phyloP scores from a whole-genome alignment of 2,797 vertebrate species.

The Pelodytes ibericus region DNA sequence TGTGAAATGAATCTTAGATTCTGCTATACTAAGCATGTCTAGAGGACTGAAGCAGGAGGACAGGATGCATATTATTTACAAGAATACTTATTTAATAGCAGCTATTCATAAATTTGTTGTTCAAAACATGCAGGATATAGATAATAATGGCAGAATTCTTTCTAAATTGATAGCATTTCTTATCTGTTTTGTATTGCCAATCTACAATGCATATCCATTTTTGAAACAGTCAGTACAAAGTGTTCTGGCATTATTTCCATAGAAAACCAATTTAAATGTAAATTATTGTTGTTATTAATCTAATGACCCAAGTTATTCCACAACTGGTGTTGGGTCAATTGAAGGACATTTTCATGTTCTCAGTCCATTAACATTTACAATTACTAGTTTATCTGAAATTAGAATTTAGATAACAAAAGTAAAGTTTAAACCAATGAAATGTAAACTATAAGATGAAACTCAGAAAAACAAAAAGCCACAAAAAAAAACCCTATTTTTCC shows the following conservation, averaged over 20 bases:
- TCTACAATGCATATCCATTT: constrained; percentile 39
- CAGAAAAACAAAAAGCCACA: background rate
- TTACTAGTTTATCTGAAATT: constrained; percentile 37
- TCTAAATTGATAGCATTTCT: constrained; percentile 28
- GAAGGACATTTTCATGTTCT: constrained; percentile 43
- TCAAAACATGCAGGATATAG: constrained; percentile 16
- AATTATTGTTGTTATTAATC: constrained; percentile 56
- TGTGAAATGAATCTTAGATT: too few relatives aligned
- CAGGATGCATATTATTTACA: constrained; percentile 21
- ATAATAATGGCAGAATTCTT: constrained; percentile 10
- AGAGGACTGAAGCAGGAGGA: constrained; percentile 9
- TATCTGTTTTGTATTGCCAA: constrained; percentile 26
- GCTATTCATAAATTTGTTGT: constrained; percentile 7
- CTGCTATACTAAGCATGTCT: background rate
- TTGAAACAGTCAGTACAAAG: constrained; percentile 36
- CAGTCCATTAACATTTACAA: constrained; percentile 45
- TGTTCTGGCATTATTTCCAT: constrained; percentile 38
- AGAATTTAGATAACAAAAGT: constrained; percentile 14
- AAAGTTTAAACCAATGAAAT: constrained; percentile 5
- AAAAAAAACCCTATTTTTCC: background rate
- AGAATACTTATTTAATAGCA: background rate
- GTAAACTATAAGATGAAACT: background rate
- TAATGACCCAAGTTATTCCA: constrained; percentile 46
- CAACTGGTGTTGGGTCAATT: constrained; percentile 38
- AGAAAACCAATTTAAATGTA: constrained; percentile 54